These are phyloP conservation scores for Henricia sp. DNA, from an alignment of 53 echinoderm and acorn worm species.

Conservation along the genomic window DNA sequence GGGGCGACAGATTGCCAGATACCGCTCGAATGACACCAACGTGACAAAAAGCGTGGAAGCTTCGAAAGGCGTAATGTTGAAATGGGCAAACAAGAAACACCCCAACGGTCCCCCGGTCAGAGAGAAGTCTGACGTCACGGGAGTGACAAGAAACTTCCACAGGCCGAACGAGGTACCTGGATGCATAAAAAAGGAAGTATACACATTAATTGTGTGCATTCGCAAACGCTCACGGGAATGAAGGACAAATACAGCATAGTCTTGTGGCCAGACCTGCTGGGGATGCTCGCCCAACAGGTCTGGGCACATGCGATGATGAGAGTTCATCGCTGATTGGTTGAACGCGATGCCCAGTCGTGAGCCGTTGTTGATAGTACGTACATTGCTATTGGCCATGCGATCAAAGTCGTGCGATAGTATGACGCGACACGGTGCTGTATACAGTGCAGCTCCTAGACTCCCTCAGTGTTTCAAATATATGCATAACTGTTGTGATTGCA, in stretches of 20 bases:
- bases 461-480: too few relatives aligned
- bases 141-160: slow-evolving; percentile 26
- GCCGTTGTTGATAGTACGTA: too few relatives aligned
- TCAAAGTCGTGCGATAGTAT: too few relatives aligned
- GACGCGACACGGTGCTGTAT: too few relatives aligned
- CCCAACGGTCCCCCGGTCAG: background rate
- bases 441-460: too few relatives aligned
- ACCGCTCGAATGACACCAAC: slow-evolving; percentile 16
- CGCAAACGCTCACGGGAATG: background rate
- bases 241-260: background rate
- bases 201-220: background rate
- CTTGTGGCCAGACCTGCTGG: too few relatives aligned
- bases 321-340: too few relatives aligned
- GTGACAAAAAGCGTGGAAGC: slow-evolving; percentile 28
- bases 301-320: too few relatives aligned
- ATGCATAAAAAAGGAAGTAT: background rate
- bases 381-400: too few relatives aligned
- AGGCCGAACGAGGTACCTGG: background rate
- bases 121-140: slow-evolving; percentile 26
- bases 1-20: slow-evolving; percentile 44
- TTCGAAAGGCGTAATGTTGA: background rate
- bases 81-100: background rate
- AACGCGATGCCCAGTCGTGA: too few relatives aligned
- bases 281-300: too few relatives aligned
- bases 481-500: too few relatives aligned